Conservation (phyloP, 2,797 vertebrate genomes). For the Odontamblyopus rebecca region DNA sequence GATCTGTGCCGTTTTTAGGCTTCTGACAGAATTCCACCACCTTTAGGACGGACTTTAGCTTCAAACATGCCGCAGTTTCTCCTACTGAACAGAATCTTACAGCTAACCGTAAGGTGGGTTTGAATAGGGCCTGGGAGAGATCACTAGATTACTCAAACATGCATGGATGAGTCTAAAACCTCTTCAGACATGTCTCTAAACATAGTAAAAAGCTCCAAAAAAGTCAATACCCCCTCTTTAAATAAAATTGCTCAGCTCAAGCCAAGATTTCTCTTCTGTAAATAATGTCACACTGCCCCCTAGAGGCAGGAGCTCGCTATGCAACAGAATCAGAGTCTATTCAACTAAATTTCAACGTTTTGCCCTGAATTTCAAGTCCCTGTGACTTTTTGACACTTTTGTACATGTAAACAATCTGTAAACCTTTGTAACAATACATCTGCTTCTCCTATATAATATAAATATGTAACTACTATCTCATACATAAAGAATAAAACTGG, state of each 20-base stretch:
- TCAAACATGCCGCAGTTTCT: no score
- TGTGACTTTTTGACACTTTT: slow-evolving; percentile 11
- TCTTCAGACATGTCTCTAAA: no score
- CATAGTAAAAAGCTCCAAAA: no score
- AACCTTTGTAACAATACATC: slow-evolving; percentile 4
- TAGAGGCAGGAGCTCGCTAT: not conserved
- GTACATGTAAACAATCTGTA: slow-evolving; percentile 11
- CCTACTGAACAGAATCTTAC: no score
- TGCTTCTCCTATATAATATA: slow-evolving; percentile 3
- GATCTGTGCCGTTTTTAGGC: no score
- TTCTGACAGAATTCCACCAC: no score
- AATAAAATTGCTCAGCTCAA: not conserved
- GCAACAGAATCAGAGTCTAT: not conserved
- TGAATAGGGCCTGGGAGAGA: no score
- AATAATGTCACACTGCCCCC: not conserved
- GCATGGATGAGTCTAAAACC: no score
- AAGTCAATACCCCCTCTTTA: no score
- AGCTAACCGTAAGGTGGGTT: no score
- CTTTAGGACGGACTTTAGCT: no score
- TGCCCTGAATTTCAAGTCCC: slow-evolving; percentile 6
- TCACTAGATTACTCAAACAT: no score
- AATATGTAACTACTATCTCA: slow-evolving; percentile 12
- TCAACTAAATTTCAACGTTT: not conserved
- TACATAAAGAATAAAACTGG: slow-evolving; percentile 8
- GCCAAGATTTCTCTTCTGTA: not conserved